Evolutionary conservation across 23 tunicate species (phyloP), one percentile per base, ranked within the genome.

Genomic region (Ciona savignyi): DNA sequence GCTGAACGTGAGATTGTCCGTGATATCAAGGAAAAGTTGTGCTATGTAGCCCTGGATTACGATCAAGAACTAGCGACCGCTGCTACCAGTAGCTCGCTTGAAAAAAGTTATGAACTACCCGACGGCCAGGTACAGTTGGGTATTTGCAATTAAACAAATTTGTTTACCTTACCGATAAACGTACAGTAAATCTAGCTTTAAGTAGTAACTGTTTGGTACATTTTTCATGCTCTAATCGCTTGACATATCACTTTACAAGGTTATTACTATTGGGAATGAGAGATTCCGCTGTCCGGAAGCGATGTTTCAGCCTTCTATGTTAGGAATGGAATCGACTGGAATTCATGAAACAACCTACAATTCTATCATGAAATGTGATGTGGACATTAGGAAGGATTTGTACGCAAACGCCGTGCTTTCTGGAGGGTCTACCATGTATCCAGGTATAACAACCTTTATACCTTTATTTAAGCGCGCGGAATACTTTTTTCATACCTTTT

Each of bases 281-380:
- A 74, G 98, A 62, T 93, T 93, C 75, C 87, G 98, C 51, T 88
- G 95, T 77, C 95, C 98, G 23, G 98, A 93, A 62, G 98, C 98
- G 1, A 74, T 93, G 80, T 88, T 93, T 67, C 98, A 93, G 32
- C 98, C 98, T n/a, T 70, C 98, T 20, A 76, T 88, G 74, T 27
- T 82, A 28, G 87, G 87, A 3, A 88, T 88, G 96, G 96, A 88
- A 48, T 82, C 88, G 0, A 67, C 96, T 2, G 96, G 96, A 3
- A 84, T 91, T 0, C 89, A 91, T 60, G 97, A 91, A 61, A 91
- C 97, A 6, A 91, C 97, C 11, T 91, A 89, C 70, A 89, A 89
- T 32, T 42, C 56, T 42, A 42, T 42, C 56, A 42, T 42, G 96
- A 89, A 89, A 70, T 89, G 96, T 63, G 96, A 89, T 60, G 85